Percentiles rank a stretch among this genome's conserved stretches.
Evolutionary conservation across 2,113 vertebrate genomes (phyloP).

Genomic region (Trematocara marginatum): DNA sequence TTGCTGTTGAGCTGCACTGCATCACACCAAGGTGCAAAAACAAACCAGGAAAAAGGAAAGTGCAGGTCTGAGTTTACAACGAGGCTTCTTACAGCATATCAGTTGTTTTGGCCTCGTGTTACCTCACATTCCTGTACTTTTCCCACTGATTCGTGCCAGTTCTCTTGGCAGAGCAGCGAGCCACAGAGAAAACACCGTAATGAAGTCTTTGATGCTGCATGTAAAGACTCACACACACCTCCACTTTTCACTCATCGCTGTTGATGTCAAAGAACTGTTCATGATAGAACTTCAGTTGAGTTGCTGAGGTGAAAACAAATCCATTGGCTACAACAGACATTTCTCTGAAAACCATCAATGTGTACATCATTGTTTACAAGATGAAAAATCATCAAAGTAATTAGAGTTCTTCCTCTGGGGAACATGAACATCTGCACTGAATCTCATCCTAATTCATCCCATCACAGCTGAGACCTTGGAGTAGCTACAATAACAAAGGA

Average conservation of each 20-base stretch:
- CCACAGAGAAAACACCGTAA: neutral
- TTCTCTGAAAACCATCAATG: neutral
- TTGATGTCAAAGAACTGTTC: neutral
- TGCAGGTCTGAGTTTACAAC: neutral
- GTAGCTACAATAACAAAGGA: neutral
- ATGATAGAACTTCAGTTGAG: neutral
- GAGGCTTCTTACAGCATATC: neutral
- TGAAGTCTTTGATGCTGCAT: neutral
- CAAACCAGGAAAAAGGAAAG: neutral
- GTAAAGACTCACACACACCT: neutral
- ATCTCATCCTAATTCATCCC: neutral
- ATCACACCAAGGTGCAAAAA: neutral
- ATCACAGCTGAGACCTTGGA: neutral
- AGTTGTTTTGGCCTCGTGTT: neutral
- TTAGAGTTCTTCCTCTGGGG: neutral
- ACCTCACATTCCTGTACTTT: neutral
- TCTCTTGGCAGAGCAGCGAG: neutral
- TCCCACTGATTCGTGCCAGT: neutral
- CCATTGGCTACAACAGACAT: accelerated
- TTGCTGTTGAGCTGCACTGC: neutral
- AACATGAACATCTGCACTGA: neutral
- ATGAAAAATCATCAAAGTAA: neutral
- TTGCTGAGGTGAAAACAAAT: neutral
- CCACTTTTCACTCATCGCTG: neutral
- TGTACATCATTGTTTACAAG: neutral